phyloP scores from a whole-genome alignment of 2,113 vertebrate species.

The Macquaria ambigua region DNA sequence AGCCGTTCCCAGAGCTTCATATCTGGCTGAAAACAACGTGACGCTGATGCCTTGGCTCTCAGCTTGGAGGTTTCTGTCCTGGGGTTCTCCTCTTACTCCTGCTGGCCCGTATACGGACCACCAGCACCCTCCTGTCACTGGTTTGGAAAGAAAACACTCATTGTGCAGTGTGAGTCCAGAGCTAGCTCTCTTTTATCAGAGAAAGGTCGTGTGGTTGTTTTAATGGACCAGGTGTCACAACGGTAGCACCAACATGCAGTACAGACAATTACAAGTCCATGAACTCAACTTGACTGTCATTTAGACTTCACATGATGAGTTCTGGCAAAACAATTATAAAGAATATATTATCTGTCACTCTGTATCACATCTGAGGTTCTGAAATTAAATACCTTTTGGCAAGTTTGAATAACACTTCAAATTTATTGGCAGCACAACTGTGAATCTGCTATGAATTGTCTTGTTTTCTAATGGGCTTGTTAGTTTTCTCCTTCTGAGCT shows the following conservation, averaged over 20 bases:
- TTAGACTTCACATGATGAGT: slow-evolving; percentile 1
- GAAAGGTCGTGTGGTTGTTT: slow-evolving; percentile 2
- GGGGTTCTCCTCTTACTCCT: slow-evolving; percentile 39
- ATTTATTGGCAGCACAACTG: slow-evolving; percentile 27
- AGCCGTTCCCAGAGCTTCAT: slow-evolving; percentile 61
- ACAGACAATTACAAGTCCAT: slow-evolving; percentile 4
- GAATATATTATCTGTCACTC: slow-evolving; percentile 8
- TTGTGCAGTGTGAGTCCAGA: not conserved
- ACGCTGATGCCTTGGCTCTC: slow-evolving; percentile 51
- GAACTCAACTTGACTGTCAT: slow-evolving; percentile 5
- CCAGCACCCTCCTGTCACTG: slow-evolving; percentile 7
- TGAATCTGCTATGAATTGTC: slow-evolving; percentile 38
- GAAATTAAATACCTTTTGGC: slow-evolving; percentile 28
- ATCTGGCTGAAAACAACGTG: slow-evolving; percentile 46
- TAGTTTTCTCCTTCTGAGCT: slow-evolving; percentile 62
- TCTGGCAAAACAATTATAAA: not conserved
- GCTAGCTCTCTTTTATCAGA: slow-evolving; percentile 7
- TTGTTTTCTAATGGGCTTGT: slow-evolving; percentile 61
- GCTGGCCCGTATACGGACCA: slow-evolving; percentile 28
- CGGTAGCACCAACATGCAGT: not conserved
- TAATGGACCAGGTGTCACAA: slow-evolving; percentile 16
- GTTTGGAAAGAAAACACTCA: slow-evolving; percentile 10
- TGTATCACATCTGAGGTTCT: slow-evolving; percentile 15
- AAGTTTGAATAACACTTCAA: slow-evolving; percentile 25
- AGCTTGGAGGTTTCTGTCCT: slow-evolving; percentile 14